phyloP scores from a whole-genome alignment of 2,888 invertebrate species.

The Sisyra terminalis region DNA sequence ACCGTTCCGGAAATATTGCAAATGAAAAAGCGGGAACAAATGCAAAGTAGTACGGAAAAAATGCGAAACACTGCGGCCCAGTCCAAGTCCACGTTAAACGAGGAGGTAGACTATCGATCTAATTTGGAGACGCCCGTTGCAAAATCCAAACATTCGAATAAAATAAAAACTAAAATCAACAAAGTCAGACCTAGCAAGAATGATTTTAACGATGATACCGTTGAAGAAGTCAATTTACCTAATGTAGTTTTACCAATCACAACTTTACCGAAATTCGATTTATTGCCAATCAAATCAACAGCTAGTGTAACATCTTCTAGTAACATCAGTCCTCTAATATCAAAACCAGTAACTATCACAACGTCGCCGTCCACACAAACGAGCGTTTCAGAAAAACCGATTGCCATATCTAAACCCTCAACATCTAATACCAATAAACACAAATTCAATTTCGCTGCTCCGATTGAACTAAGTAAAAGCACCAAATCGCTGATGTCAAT shows the following conservation, averaged over 20 bases:
- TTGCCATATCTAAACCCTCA: conserved; percentile 4
- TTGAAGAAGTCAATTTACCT: conserved; percentile 26
- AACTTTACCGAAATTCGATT: conserved; percentile 38
- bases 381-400: conserved; percentile 7
- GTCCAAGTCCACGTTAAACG: conserved; percentile 27
- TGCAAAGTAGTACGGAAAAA: conserved; percentile 41
- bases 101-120: conserved; percentile 22
- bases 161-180: conserved; percentile 26
- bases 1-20: conserved; percentile 43
- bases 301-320: too few relatives aligned
- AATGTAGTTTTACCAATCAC: conserved; percentile 33
- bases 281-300: conserved; percentile 18
- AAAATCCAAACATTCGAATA: conserved; percentile 25
- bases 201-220: conserved; percentile 14
- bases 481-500: conserved; percentile 1
- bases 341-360: conserved; percentile 4
- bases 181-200: conserved; percentile 17
- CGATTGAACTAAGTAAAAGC: neutral
- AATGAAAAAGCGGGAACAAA: conserved; percentile 36
- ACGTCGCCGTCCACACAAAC: conserved; percentile 4
- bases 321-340: too few relatives aligned
- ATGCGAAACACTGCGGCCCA: conserved; percentile 42
- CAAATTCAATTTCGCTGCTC: conserved; percentile 20
- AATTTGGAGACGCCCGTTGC: conserved; percentile 21
- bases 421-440: conserved; percentile 10